Evolutionary conservation across 2,113 vertebrate genomes (phyloP), one percentile per base, ranked within the genome.

Genomic region (Solenodon paradoxus): DNA sequence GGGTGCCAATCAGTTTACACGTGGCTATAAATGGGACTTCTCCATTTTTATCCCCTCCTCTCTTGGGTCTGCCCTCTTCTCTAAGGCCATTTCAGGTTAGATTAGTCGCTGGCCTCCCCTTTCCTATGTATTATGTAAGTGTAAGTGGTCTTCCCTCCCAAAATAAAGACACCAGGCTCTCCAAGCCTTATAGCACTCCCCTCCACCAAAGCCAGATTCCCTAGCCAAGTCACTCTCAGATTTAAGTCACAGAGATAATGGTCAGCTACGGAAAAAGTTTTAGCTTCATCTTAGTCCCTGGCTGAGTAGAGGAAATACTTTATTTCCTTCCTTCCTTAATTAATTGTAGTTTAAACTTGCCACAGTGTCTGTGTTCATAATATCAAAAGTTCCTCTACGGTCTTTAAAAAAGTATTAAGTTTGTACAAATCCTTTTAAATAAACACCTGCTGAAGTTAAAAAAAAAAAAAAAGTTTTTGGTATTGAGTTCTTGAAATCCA

Each of bases 361-460:
- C 47, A 82, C 81, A 75, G 30, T 85, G 74, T 92, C 26, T 83
- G n/a, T n/a, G 72, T 89, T 97, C 45, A 94, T 82, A 96, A 77
- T 81, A 92, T 92, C 75, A 95, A 95, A 85, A n/a, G 26, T 95
- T 95, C 57, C 72, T 93, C 72, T 88, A 49, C 51, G n/a, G n/a
- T 88, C 49, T 95, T 96, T 93, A 74, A 94, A 96, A n/a, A 94
- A 83, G 61, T 94, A 64, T 94, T 92, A 92, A 64, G 57, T 95
- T 83, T 96, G 49, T 95, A 94, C 40, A 94, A 94, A 96, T 87
- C 38, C 82, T 97, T 97, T 97, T 94, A 94, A 97, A 97, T 97
- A 97, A 97, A 97, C 69, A 83, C n/a, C n/a, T 68, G 22, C 96
- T 95, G n/a, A n/a, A n/a, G n/a, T n/a, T n/a, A n/a, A n/a, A n/a